Percentiles rank a stretch among this genome's conserved stretches.
phyloP scores from a whole-genome alignment of 2,888 invertebrate genomes.

The Platycheirus albimanus region DNA sequence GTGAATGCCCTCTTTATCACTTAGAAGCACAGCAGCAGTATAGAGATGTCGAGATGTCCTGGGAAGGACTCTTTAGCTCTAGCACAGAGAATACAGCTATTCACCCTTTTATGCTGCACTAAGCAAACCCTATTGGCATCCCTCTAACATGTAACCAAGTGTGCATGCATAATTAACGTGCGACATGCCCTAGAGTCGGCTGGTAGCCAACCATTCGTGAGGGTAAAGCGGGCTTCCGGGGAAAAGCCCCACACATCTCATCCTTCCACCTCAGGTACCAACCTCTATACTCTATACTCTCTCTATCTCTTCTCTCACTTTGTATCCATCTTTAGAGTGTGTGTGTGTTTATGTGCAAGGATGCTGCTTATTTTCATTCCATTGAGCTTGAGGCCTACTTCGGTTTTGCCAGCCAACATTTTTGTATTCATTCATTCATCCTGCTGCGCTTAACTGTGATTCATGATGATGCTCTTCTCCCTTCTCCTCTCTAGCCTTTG shows the following conservation, averaged over 20 bases:
- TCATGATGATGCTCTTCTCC: constrained; percentile 61
- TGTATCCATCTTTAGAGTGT: too few relatives aligned
- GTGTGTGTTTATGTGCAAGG: constrained; percentile 26
- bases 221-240: not conserved
- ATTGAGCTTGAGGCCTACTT: constrained; percentile 56
- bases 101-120: constrained; percentile 64
- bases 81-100: constrained; percentile 57
- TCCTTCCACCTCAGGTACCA: constrained; percentile 48
- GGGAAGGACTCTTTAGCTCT: constrained; percentile 48
- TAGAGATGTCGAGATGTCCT: constrained; percentile 51
- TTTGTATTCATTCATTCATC: constrained; percentile 57
- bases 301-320: not conserved
- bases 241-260: constrained; percentile 13
- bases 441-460: constrained; percentile 67
- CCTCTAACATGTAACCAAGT: constrained; percentile 67
- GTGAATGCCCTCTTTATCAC: constrained; percentile 68
- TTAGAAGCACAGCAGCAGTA: constrained; percentile 21
- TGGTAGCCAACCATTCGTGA: constrained; percentile 25
- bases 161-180: constrained; percentile 73
- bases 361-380: constrained; percentile 54
- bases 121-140: constrained; percentile 64
- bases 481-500: not conserved
- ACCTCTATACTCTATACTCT: not conserved
- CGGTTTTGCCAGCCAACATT: constrained; percentile 65
- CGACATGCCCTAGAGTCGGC: constrained; percentile 60